Percentiles rank a stretch among this genome's conserved stretches.
Conservation (phyloP, 2,888 invertebrate genomes). For the Trichopoda pennipes region DNA sequence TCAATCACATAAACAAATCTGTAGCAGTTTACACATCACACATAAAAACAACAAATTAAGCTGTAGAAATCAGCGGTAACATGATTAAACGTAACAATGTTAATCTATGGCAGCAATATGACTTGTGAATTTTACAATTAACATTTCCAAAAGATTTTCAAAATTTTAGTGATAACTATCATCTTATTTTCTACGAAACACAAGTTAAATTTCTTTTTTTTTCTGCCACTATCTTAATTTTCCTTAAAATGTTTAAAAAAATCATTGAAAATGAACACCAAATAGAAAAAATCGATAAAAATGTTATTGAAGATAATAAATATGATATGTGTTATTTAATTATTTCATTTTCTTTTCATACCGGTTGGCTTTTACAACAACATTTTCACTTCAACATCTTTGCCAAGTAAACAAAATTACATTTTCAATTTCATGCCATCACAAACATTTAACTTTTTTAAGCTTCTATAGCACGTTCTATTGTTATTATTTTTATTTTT, state of each 20-base stretch:
- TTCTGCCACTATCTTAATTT: neutral
- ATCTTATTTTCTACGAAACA: neutral
- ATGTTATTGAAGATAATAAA: neutral
- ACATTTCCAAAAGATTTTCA: neutral
- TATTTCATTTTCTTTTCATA: conserved; percentile 43
- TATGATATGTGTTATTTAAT: conserved; percentile 31
- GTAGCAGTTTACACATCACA: no score
- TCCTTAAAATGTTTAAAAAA: conserved; percentile 1
- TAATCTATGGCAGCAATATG: no score
- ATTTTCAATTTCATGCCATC: conserved; percentile 35
- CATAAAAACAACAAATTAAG: no score
- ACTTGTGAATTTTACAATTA: neutral
- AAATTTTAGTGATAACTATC: neutral
- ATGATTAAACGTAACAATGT: no score
- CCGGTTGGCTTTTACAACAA: neutral
- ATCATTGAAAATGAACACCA: conserved; percentile 37
- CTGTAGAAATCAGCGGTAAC: no score
- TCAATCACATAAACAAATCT: no score
- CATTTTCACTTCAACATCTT: conserved; percentile 10
- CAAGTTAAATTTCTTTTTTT: neutral
- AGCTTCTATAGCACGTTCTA: conserved; percentile 61
- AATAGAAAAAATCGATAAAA: neutral
- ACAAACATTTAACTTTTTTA: conserved; percentile 29
- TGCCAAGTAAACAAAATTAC: conserved; percentile 53
- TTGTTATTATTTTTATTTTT: neutral